Evolutionary conservation across 2,888 invertebrate species (phyloP), one percentile per base, ranked within the genome.

Genomic region (Napeogenes inachia): DNA sequence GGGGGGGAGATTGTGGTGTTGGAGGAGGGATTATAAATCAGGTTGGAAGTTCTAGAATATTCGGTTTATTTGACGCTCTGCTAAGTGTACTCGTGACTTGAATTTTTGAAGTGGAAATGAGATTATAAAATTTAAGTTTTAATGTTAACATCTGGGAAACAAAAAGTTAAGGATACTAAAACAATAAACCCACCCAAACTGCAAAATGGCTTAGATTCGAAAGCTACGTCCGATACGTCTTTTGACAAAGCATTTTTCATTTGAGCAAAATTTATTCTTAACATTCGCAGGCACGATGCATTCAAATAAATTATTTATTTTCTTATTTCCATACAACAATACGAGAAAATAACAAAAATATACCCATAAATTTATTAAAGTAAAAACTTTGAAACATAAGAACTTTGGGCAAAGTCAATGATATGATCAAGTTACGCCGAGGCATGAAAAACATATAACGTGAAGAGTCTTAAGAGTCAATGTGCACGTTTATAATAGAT

Each of bases 231-330:
- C 21, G 57, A 56, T 61, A 57, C 61, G 30, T 50, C 50, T 50
- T 50, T 50, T 21, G 50, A 50, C 57, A 21, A 61, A 54, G 60
- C 54, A 61, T 57, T 56, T 61, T 61, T 54, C 54, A 59, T 45
- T 61, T 56, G 45, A 61, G 54, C 59, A 56, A 59, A 61, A 55
- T 64, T 61, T 59, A 58, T 61, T 61, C 45, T 64, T 45, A 0
- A 21, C 21, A 50, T 30, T 50, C 50, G 50, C 30, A 4, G 50
- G 13, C 4, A 47, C 47, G 21, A 61, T 61, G 58, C 64, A 64
- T 55, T 57, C 56, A 55, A 61, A 64, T 64, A 61, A 63, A 63
- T 63, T 61, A 64, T 64, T 61, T 58, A 64, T 61, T 60, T 63
- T 61, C 58, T 56, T 59, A 42, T 57, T 61, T 59, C 55, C 61